Base-by-base conservation (phyloP, 2,797 vertebrate genomes). In the Cuculus canorus region DNA sequence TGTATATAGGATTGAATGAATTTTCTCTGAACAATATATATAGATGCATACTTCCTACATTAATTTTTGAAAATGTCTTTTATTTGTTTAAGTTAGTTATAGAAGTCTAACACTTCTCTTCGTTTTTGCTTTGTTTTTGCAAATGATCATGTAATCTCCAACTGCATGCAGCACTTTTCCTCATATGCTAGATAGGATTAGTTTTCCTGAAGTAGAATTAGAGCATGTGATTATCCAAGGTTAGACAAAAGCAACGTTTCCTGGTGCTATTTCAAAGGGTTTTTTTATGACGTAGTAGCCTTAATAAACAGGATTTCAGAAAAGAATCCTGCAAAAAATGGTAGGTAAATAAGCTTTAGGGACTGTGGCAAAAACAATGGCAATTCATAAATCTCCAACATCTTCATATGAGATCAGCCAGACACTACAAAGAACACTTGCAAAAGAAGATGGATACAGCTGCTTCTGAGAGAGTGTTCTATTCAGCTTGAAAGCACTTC, bases 51-150 rank as follows among this genome's bases (percentile, higher is more conserved):
- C 25, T 94, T 93, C 48, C 24, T 72, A 72, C 16, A 66, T 70
- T 92, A 52, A 82, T 89, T 97, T 84, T 76, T 90, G 92, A 97
- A 94, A 81, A 94, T 52, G 72, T 93, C 94, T 97, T 96, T 97
- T 96, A 93, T 96, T 97, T 60, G 96, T 79, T 92, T 81, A 95
- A 96, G 78, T 79, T 97, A 97, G 98, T 97, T 98, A 96, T 64
- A 97, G 81, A 94, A 89, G 90, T 92, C 89, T 97, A 97, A 97
- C 82, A 92, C 47, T 97, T 96, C 93, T 97, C 87, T 96, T 96
- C 87, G 96, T 97, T 98, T 98, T 97, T 97, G 95, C 95, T 87
- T 96, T 78, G n/a, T n/a, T 86, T 91, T 79, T 88, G 92, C 95
- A 98, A 97, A 98, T 96, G 95, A 96, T 95, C 66, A 76, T 96